Evolutionary conservation across 2,888 invertebrate species (phyloP), one percentile per base, ranked within the genome.

Genomic region (Drosophila subquinaria): DNA sequence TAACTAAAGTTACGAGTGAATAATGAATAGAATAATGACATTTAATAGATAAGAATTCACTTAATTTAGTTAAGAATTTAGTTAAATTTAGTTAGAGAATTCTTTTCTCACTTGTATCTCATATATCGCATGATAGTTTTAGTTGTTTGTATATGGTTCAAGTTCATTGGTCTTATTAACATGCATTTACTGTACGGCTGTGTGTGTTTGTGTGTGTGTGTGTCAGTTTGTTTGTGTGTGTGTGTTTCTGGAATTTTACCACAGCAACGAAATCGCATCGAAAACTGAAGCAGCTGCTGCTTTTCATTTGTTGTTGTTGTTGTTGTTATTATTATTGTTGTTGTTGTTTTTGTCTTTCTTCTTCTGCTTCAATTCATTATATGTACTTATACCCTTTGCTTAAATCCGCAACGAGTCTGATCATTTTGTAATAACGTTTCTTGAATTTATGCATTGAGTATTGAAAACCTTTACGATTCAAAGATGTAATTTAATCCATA

Each of bases 161-260:
- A 51, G 67, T 61, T 73, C 67, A 63, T 40, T 73, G 74, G 56
- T 35, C 51, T 23, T 51, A 38, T 56, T 73, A 57, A 47, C 20
- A 36, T 6, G 62, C 20, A 38, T 38, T 59, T 33, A 71, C 71
- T 65, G 59, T 65, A 70, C 20, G 15, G 11, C 9, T 23, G 3
- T 40, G 4, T 23, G n/a, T 30, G 13, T 43, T 11, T 17, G 8
- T 36, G 15, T 15, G 36, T 47, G 13, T 48, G 45, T 38, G 4
- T 38, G n/a, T n/a, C n/a, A n/a, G 6, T 23, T 2, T 23, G 2
- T 23, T 2, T 23, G 3, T 40, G 3, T 40, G 15, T 15, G 36
- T 47, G 15, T 48, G 38, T 38, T 6, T 55, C 20, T 73, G 45
- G 48, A 65, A 59, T 65, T 72, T 72, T 51, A 66, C 50, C 55